These are phyloP conservation scores for Pinna nobilis DNA, from an alignment of 1,140 invertebrate species.

Conservation along the genomic window DNA sequence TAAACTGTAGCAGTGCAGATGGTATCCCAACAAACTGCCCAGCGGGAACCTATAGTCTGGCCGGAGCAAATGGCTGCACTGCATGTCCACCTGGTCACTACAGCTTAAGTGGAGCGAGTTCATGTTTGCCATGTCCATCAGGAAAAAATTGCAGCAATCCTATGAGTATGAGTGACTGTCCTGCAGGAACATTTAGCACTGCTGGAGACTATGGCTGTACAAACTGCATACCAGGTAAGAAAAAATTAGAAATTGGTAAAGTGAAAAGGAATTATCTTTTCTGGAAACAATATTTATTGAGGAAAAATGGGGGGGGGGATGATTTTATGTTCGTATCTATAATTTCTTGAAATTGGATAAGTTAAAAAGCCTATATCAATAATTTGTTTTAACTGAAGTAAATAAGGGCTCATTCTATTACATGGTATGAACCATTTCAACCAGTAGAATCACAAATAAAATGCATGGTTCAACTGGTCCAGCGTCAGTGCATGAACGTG, in stretches of 20 bases:
- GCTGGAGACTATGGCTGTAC: constrained; percentile 37
- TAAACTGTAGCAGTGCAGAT: constrained; percentile 32
- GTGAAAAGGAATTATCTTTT: no score
- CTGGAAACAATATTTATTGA: no score
- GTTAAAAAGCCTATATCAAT: no score
- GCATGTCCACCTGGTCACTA: constrained; percentile 48
- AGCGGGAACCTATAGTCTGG: constrained; percentile 52
- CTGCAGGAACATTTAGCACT: constrained; percentile 43
- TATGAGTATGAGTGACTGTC: constrained; percentile 31
- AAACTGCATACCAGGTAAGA: constrained; percentile 50
- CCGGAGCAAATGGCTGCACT: constrained; percentile 47
- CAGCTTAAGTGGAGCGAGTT: constrained; percentile 35
- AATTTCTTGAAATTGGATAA: no score
- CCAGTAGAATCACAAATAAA: no score
- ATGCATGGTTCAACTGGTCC: no score
- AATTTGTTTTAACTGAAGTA: no score
- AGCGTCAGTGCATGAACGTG: no score
- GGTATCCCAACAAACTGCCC: constrained; percentile 48
- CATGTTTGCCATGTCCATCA: constrained; percentile 45
- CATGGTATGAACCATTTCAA: no score
- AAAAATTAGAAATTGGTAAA: constrained; percentile 43
- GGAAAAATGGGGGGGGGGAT: no score
- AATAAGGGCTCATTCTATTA: no score
- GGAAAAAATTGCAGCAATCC: constrained; percentile 45
- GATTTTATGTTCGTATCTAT: no score